Base-by-base conservation (phyloP, 1,140 invertebrate species). In the Microplitis demolitor region DNA sequence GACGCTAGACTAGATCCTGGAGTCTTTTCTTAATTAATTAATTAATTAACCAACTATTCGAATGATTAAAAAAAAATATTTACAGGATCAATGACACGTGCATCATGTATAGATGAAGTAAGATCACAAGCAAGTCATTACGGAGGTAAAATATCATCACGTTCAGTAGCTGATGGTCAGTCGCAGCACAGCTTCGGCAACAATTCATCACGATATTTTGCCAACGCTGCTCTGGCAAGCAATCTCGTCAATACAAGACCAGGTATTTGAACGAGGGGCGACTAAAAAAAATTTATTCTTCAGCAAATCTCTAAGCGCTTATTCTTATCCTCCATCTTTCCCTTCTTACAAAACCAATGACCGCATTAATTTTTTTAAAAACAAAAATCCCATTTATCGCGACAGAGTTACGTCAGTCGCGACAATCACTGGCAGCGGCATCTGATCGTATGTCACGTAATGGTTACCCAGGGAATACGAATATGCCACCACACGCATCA, bases 171-270 rank as follows among this genome's bases (percentile, higher is more conserved):
- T 45, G 94, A 96, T 83, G 93, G 94, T 64, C 94, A 95, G 82
- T 95, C 94, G 33, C 93, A 95, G 81, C 92, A 95, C 78, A 95
- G 93, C 78, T 95, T 94, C 80, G 93, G 93, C 16, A 93, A 93
- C 76, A 92, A 94, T 78, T 94, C 93, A 33, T 92, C 89, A 69
- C 86, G 92, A 71, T 95, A 94, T 82, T 90, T 94, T 78, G 87
- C 89, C 64, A 89, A 89, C 34, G 90, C 90, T 61, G 91, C 90
- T 69, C 92, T 94, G 77, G 91, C 92, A 14, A 90, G 90, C 69
- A 94, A 94, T 83, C 88, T 95, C 76, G 90, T 94, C 74, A 92
- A 91, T 80, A 93, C 93, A 1, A 89, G 94, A 85, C 92, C 93
- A 89, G 93, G 93, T 94, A 73, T 66, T 70, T 58, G 54, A 4